Conservation (phyloP, 2,888 invertebrate species). For the Nineta flava region DNA sequence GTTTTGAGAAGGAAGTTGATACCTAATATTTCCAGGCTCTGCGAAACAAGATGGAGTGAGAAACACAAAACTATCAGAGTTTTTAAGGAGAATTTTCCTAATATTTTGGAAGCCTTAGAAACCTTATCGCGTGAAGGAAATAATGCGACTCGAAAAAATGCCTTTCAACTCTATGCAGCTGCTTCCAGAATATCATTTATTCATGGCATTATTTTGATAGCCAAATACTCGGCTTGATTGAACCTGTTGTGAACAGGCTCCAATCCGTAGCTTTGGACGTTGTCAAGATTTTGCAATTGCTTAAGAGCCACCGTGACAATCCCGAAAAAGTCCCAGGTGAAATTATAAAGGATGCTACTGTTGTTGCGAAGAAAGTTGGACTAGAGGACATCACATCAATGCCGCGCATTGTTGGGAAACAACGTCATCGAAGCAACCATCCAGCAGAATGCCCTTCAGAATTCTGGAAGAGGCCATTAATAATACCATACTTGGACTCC, state of each 20-base stretch:
- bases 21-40: conserved; percentile 16
- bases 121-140: conserved; percentile 14
- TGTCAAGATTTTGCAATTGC: conserved; percentile 12
- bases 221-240: conserved; percentile 16
- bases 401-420: too few species aligned
- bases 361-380: too few species aligned
- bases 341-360: too few species aligned
- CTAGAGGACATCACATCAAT: too few species aligned
- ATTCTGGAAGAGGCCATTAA: too few species aligned
- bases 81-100: conserved; percentile 15
- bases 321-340: too few species aligned
- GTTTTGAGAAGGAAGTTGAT: conserved; percentile 16
- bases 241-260: conserved; percentile 16
- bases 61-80: conserved; percentile 15
- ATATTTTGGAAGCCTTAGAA: conserved; percentile 13
- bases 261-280: conserved; percentile 15
- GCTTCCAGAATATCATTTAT: conserved; percentile 11
- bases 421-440: too few species aligned
- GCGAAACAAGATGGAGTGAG: conserved; percentile 16
- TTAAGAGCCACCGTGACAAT: too few species aligned
- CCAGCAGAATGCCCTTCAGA: too few species aligned
- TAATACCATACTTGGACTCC: too few species aligned
- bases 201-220: conserved; percentile 14
- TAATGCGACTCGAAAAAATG: conserved; percentile 13
- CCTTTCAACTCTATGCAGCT: conserved; percentile 16